Evolutionary conservation across 30 jellyfish, hydroid and myxozoan species (phyloP).

Genomic region (Aurelia coerulea): DNA sequence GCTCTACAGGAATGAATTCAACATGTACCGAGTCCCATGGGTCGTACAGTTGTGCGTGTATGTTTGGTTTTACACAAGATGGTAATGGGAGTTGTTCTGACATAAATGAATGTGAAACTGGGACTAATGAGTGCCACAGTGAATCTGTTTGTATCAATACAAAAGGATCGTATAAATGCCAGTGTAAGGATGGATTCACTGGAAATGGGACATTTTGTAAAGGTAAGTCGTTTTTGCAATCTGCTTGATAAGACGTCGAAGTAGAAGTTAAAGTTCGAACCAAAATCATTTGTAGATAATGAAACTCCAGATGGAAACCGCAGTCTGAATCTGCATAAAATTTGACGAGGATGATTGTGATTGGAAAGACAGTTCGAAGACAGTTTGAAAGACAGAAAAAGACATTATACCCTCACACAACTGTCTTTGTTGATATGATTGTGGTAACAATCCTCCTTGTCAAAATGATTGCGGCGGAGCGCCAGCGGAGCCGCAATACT

Average conservation of each 20-base stretch:
- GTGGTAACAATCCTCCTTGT: too few relatives aligned
- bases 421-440: too few relatives aligned
- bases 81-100: constrained; percentile 28
- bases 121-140: constrained; percentile 15
- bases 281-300: not conserved
- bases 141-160: constrained; percentile 49
- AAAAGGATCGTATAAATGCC: constrained; percentile 54
- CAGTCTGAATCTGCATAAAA: too few relatives aligned
- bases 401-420: too few relatives aligned
- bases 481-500: too few relatives aligned
- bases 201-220: constrained; percentile 66
- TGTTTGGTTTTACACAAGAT: constrained; percentile 18
- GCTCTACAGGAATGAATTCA: too few relatives aligned
- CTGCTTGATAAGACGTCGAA: not conserved
- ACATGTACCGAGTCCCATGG: constrained; percentile 18
- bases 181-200: constrained; percentile 51
- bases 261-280: not conserved
- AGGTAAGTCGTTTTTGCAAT: not conserved
- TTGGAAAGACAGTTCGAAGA: too few relatives aligned
- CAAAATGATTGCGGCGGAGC: too few relatives aligned
- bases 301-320: constrained; percentile 5
- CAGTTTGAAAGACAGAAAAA: too few relatives aligned
- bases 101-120: constrained; percentile 55
- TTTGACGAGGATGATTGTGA: too few relatives aligned
- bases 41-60: constrained; percentile 27